Percentiles rank a stretch among this genome's conserved stretches.
Evolutionary conservation across 2,888 invertebrate genomes (phyloP).

Genomic region (Hoplodrina blanda): DNA sequence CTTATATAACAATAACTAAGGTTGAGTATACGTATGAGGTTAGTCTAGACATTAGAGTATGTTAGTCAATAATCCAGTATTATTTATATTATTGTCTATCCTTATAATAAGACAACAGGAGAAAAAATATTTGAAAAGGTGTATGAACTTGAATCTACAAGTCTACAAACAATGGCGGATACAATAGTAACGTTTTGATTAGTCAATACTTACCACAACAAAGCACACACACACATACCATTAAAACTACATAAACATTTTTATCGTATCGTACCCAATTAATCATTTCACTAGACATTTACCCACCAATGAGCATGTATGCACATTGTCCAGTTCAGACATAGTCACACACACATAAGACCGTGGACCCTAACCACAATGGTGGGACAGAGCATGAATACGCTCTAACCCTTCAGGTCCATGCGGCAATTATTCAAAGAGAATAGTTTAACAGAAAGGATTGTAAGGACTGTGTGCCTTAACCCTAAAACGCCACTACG

Average conservation of each 20-base stretch:
- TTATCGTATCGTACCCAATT: constrained; percentile 64
- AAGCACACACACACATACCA: constrained; percentile 24
- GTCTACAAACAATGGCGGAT: too few relatives aligned
- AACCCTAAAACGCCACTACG: constrained; percentile 63
- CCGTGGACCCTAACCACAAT: constrained; percentile 83
- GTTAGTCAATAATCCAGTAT: too few relatives aligned
- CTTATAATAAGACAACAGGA: too few relatives aligned
- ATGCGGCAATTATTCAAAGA: constrained; percentile 91
- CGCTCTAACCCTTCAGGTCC: constrained; percentile 90
- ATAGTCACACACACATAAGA: constrained; percentile 53
- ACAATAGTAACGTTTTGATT: too few relatives aligned
- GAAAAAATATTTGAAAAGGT: too few relatives aligned
- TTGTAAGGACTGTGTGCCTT: constrained; percentile 79
- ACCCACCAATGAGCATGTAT: constrained; percentile 63
- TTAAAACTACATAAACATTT: constrained; percentile 60
- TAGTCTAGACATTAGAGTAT: too few relatives aligned
- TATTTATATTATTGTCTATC: too few relatives aligned
- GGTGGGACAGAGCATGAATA: constrained; percentile 87
- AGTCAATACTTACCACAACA: constrained; percentile 16
- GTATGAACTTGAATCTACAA: too few relatives aligned
- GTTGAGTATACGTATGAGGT: too few relatives aligned
- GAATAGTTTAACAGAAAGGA: constrained; percentile 91
- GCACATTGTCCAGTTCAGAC: constrained; percentile 74
- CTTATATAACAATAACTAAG: too few relatives aligned
- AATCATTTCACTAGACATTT: constrained; percentile 66